Base-by-base conservation (phyloP, 2,888 invertebrate genomes). In the Phaedon cochleariae region DNA sequence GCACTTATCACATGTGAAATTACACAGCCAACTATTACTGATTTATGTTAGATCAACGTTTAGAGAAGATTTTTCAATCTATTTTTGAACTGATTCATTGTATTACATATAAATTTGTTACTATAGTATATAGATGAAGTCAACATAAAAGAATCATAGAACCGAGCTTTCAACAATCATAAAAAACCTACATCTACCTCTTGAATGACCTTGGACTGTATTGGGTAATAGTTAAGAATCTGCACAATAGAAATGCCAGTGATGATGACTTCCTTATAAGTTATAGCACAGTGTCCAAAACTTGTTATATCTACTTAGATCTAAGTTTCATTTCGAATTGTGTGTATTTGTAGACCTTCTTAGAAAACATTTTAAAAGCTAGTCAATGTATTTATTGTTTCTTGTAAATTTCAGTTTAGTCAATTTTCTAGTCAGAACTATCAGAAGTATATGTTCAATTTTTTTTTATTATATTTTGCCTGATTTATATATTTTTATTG, bases 401-500 rank as follows among this genome's bases (percentile, higher is more conserved):
- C 51, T 69, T 67, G 67, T 72, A 67, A 70, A 71, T 70, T 71
- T 69, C 67, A 70, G 68, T 73, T 74, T 75, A 76, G 75, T 76
- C 74, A 74, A 67, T 68, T 68, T 67, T 72, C 74, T 74, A 76
- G 75, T 74, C 74, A 74, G 67, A 72, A 70, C 41, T 72, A 69
- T 74, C 74, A 73, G 68, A 72, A 70, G 18, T 73, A 69, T 65
- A 72, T 71, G 65, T 74, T 76, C n/a, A n/a, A n/a, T n/a, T n/a
- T 71, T 67, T 74, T 73, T 74, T 71, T 71, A 69, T 73, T 70
- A 68, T 70, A 69, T 74, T 72, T 74, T 71, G 68, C 68, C 70
- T 75, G 70, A 74, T 74, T 75, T 74, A 75, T 75, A 76, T 75
- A 74, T 74, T 76, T 76, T 76, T 76, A 75, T 73, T 73, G 73